Base-by-base conservation (phyloP, 2,888 invertebrate species). In the Lasioglossum vierecki region DNA sequence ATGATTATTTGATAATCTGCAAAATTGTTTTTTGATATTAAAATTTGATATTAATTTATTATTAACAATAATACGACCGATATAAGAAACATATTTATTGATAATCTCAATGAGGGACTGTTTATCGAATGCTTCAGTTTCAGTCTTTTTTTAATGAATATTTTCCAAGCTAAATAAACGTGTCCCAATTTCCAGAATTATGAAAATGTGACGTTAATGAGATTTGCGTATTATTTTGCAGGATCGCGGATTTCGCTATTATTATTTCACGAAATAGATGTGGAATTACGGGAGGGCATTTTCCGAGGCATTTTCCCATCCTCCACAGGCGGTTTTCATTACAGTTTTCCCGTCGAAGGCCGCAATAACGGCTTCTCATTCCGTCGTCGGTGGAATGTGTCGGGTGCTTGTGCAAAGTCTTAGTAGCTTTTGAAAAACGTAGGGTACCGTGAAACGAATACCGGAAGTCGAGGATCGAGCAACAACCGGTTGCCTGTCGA, bases 391-490 rank as follows among this genome's bases (percentile, higher is more conserved):
- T 68, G 76, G 79, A 78, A 68, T 85, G 53, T n/a, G 53, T n/a
- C 39, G 39, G 44, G 44, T 15, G 13, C 44, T 85, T 79, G 57
- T 68, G 74, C 30, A 75, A 78, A 70, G 63, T 18, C 0, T 5
- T 0, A n/a, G 53, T 26, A 60, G 72, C 80, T 86, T 81, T 84
- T 78, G 68, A 81, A 86, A 79, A 80, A 39, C 60, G 73, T 70
- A 79, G 53, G 71, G 77, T 75, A 66, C 35, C 68, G 68, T 76
- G 80, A 68, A 76, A 73, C 66, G 72, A 70, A 73, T 76, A 8
- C 78, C 81, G 87, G 82, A 87, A 88, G 83, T 60, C 75, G 84
- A 18, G 75, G 30, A 80, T 80, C 84, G 80, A 80, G 84, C 84
- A 88, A 84, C 82, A 73, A 70, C 75, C 79, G 76, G 53, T 53